These are phyloP conservation scores for Liasis olivaceus DNA, from an alignment of 2,797 vertebrate species.

Conservation along the genomic window DNA sequence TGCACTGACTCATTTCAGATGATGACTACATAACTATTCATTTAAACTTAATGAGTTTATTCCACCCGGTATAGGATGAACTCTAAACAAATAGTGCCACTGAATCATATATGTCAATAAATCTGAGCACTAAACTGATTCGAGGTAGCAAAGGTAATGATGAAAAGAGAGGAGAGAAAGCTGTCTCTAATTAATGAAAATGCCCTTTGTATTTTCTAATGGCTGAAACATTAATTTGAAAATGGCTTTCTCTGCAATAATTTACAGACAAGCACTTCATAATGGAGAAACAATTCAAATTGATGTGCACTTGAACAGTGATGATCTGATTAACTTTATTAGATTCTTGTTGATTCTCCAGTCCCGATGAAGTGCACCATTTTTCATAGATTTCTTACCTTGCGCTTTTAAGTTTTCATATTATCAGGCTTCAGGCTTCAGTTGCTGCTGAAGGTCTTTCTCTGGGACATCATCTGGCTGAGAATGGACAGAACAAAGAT, in stretches of 20 bases:
- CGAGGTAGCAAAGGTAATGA: slow-evolving; percentile 69
- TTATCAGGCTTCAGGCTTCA: slow-evolving; percentile 64
- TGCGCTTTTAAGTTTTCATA: slow-evolving; percentile 66
- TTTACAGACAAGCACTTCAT: slow-evolving; percentile 79
- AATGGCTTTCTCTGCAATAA: slow-evolving; percentile 78
- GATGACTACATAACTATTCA: slow-evolving; percentile 77
- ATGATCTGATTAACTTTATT: slow-evolving; percentile 83
- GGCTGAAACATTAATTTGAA: slow-evolving; percentile 77
- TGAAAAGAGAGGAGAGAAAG: slow-evolving; percentile 67
- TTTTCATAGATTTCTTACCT: slow-evolving; percentile 72
- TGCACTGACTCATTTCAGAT: slow-evolving; percentile 71
- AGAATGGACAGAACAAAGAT: slow-evolving; percentile 50
- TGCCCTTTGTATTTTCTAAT: slow-evolving; percentile 80
- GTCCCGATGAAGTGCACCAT: slow-evolving; percentile 70
- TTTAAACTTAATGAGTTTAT: slow-evolving; percentile 77
- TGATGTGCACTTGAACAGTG: slow-evolving; percentile 73
- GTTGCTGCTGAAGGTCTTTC: slow-evolving; percentile 62
- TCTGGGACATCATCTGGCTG: slow-evolving; percentile 35
- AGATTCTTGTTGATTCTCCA: slow-evolving; percentile 81
- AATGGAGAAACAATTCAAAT: slow-evolving; percentile 82
- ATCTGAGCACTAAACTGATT: slow-evolving; percentile 68
- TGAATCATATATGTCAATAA: slow-evolving; percentile 73
- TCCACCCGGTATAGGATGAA: slow-evolving; percentile 74
- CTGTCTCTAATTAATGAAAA: slow-evolving; percentile 78
- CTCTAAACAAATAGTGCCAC: slow-evolving; percentile 72